Evolutionary conservation across 2,113 vertebrate genomes (phyloP), one percentile per base, ranked within the genome.

Genomic region (Misgurnus mizolepis): DNA sequence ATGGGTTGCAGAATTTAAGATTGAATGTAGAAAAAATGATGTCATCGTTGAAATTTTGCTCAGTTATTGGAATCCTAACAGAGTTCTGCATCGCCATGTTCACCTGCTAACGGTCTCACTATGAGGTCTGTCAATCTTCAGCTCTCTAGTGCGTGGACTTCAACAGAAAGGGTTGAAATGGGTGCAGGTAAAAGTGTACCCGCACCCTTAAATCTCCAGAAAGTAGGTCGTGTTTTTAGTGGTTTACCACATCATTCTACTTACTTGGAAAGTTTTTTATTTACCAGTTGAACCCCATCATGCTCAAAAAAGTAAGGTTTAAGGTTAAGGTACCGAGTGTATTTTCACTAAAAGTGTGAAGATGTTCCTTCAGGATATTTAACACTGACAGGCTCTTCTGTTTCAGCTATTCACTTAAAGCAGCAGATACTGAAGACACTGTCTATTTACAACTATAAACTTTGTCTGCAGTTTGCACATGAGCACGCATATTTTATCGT

Each of bases 21-120:
- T 61, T 74, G n/a, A 74, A 61, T 45, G 71, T 74, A 12, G 71
- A 61, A 22, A 73, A 73, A 18, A 73, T 5, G 2, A 73, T 58
- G 43, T 73, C 55, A 61, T 74, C 71, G 18, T 61, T 14, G 6
- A 73, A 6, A 22, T 6, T 56, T 41, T 72, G 69, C 15, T 60
- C 71, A 61, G 55, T 17, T 9, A 45, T 41, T 15, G 6, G 11
- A 56, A 22, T 45, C 39, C 18, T 40, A 6, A 6, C 53, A 7
- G 17, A 56, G 2, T n/a, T 17, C 27, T 71, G 68, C 50, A 18
- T 71, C 53, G 34, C 17, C 4, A 6, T 40, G 50, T 71, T 49
- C 17, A 40, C 4, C 17, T 40, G 27, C 7, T 55, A 14, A 6
- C 34, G 40, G 69, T 40, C 34, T 55, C 3, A 3, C 34, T 40